Conservation (phyloP, 2,797 vertebrate genomes). For the Gephyroberyx darwinii region DNA sequence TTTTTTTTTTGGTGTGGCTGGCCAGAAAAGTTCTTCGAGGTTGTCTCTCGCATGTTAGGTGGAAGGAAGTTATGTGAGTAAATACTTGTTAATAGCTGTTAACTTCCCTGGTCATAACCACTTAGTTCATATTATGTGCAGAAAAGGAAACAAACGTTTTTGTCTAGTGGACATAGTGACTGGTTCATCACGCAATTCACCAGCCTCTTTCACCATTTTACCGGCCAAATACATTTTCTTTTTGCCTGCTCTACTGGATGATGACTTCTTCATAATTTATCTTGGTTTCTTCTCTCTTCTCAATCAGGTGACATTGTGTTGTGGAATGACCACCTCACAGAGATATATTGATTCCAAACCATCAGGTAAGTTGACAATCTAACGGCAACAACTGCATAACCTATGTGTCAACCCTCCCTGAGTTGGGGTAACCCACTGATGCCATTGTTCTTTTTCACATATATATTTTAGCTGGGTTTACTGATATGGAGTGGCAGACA, state of each 20-base stretch:
- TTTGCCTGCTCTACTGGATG: not conserved
- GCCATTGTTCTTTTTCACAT: conserved; percentile 43
- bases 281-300: not conserved
- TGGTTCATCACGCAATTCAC: not conserved
- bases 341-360: conserved; percentile 74
- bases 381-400: conserved; percentile 3
- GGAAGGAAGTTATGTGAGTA: conserved; percentile 41
- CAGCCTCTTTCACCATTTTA: not conserved
- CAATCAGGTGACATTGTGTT: conserved; percentile 50
- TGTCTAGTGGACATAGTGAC: not conserved
- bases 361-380: conserved; percentile 64
- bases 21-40: conserved; percentile 15
- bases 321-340: conserved; percentile 80
- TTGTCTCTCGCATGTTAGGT: conserved; percentile 27
- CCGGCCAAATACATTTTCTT: too few relatives aligned
- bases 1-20: conserved; percentile 63
- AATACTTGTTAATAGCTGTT: conserved; percentile 24
- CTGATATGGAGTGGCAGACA: conserved; percentile 90
- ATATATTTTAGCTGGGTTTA: conserved; percentile 66
- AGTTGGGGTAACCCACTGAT: conserved; percentile 31
- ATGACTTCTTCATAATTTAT: not conserved
- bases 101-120: not conserved
- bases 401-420: not conserved
- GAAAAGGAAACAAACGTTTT: not conserved
- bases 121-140: conserved; percentile 1